A percentile compares a stretch with the other conserved stretches of the same genome.
Conservation (phyloP, 2,797 vertebrate species). For the Rhabdomys pumilio region DNA sequence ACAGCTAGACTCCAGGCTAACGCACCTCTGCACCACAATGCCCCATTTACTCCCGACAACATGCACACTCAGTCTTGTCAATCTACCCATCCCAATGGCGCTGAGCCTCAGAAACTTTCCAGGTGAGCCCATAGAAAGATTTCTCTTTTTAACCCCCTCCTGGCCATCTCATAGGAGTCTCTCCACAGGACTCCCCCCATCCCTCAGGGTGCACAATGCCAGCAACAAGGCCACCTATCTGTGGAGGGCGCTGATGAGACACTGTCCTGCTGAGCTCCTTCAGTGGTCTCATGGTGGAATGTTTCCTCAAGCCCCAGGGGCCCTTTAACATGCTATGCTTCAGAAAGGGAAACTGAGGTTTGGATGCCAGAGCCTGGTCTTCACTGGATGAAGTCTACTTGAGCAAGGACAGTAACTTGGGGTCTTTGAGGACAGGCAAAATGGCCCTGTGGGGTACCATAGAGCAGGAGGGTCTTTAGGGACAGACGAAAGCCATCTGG, state of each 20-base stretch:
- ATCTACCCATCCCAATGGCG: accelerated
- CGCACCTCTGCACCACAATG: not conserved
- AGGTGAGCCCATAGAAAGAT: not conserved
- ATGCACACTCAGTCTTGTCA: not conserved
- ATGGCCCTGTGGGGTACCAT: accelerated
- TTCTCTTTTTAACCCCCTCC: not conserved
- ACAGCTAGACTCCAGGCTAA: not conserved
- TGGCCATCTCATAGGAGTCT: accelerated
- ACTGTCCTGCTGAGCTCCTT: accelerated
- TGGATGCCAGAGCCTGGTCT: not conserved
- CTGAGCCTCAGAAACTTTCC: not conserved
- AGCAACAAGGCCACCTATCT: accelerated
- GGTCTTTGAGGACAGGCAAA: not conserved
- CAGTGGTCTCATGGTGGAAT: accelerated
- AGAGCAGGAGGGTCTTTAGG: not conserved
- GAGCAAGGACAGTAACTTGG: not conserved
- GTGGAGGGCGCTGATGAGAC: not conserved
- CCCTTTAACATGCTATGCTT: not conserved
- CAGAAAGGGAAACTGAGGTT: not conserved
- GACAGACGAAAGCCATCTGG: not conserved
- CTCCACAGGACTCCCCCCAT: not conserved
- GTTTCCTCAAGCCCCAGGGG: not conserved
- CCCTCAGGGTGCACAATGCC: not conserved
- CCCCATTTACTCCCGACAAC: not conserved
- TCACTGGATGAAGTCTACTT: not conserved